Percentiles rank a stretch among this genome's conserved stretches.
These are phyloP conservation scores for Ruditapes philippinarum DNA, from an alignment of 1,140 invertebrate species.

Conservation along the genomic window DNA sequence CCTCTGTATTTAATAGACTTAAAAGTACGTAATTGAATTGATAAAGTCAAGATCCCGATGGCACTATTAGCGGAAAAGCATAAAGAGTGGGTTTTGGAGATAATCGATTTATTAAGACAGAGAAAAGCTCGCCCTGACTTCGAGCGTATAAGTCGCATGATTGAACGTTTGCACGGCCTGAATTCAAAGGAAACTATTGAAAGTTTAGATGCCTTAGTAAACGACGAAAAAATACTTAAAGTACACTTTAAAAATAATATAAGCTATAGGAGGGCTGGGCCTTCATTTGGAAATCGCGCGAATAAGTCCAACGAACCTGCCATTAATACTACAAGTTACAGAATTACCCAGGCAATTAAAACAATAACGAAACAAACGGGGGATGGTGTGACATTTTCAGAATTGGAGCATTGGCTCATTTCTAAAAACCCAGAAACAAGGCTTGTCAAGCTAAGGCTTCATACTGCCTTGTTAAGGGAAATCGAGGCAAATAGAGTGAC, in stretches of 20 bases:
- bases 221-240: constrained; percentile 92
- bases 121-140: constrained; percentile 94
- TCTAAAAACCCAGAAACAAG: constrained; percentile 66
- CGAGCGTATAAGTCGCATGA: constrained; percentile 92
- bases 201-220: constrained; percentile 91
- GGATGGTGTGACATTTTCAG: constrained; percentile 61
- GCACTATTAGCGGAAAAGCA: constrained; percentile 88
- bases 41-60: not conserved
- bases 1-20: not conserved
- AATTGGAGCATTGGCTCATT: constrained; percentile 77
- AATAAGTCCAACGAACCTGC: not conserved
- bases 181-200: constrained; percentile 91
- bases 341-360: constrained; percentile 32
- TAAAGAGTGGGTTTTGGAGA: constrained; percentile 92
- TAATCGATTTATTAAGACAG: constrained; percentile 93
- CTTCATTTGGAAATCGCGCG: not conserved
- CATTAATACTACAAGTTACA: constrained; percentile 27
- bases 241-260: constrained; percentile 94
- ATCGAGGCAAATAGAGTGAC: constrained; percentile 30
- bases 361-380: constrained; percentile 56
- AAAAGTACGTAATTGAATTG: not conserved
- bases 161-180: constrained; percentile 91
- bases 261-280: constrained; percentile 91
- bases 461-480: constrained; percentile 38
- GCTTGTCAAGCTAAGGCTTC: constrained; percentile 52